Evolutionary conservation across 2,888 invertebrate species (phyloP).

Genomic region (Nephrotoma flavescens): DNA sequence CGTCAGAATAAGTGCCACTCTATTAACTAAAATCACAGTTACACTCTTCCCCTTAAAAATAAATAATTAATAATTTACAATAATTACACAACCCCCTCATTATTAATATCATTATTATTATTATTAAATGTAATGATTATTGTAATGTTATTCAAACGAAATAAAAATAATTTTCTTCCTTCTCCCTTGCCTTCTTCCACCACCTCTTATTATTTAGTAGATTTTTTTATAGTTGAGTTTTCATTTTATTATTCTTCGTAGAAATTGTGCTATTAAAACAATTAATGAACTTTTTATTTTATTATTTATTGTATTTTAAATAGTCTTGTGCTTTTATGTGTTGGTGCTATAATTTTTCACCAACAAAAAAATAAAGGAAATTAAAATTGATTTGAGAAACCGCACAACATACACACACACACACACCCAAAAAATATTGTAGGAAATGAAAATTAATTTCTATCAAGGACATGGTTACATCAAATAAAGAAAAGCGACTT

Average conservation of each 20-base stretch:
- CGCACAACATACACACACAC: background rate
- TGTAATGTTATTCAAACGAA: background rate
- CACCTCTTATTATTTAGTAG: background rate
- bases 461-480: background rate
- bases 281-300: background rate
- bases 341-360: background rate
- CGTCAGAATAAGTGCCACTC: background rate
- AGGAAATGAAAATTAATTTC: background rate
- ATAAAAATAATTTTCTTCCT: background rate
- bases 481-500: background rate
- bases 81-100: background rate
- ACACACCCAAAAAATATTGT: background rate
- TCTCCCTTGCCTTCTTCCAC: background rate
- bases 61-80: background rate
- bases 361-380: background rate
- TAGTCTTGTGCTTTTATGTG: background rate
- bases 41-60: background rate
- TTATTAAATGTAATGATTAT: background rate
- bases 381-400: background rate
- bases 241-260: background rate
- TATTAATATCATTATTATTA: background rate
- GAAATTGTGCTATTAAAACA: background rate
- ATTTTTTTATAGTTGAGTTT: background rate
- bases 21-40: background rate
- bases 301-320: background rate